These are phyloP conservation scores for Microcebus tavaratra DNA, from an alignment of 2,113 vertebrate species.

Conservation along the genomic window DNA sequence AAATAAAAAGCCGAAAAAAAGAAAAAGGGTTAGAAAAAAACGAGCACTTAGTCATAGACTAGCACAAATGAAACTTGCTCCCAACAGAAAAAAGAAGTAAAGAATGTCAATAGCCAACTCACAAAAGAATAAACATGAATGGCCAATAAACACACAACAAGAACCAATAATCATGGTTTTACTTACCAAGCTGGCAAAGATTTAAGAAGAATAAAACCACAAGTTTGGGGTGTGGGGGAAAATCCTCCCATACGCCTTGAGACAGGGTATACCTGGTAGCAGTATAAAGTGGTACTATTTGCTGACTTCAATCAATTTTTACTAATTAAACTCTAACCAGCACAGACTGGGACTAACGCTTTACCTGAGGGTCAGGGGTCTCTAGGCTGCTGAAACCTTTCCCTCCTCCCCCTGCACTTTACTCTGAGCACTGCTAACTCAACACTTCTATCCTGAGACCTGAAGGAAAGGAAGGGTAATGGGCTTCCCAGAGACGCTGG, in stretches of 20 bases:
- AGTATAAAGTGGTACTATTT: accelerated
- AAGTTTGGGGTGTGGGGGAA: accelerated
- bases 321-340: not conserved
- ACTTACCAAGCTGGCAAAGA: not conserved
- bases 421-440: too few relatives aligned
- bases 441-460: not conserved
- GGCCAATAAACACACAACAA: too few relatives aligned
- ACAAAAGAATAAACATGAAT: not conserved
- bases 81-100: not conserved
- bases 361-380: accelerated
- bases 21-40: not conserved
- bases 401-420: not conserved
- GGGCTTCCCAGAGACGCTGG: not conserved
- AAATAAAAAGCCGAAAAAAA: not conserved
- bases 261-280: accelerated
- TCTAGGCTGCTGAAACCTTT: not conserved
- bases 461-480: not conserved
- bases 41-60: not conserved
- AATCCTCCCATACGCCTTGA: accelerated
- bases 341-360: not conserved
- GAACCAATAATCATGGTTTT: not conserved
- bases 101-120: not conserved
- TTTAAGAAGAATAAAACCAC: not conserved
- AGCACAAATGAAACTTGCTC: not conserved
- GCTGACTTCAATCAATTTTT: too few relatives aligned